Base-by-base conservation (phyloP, 2,113 vertebrate genomes). In the Empidonax alnorum region DNA sequence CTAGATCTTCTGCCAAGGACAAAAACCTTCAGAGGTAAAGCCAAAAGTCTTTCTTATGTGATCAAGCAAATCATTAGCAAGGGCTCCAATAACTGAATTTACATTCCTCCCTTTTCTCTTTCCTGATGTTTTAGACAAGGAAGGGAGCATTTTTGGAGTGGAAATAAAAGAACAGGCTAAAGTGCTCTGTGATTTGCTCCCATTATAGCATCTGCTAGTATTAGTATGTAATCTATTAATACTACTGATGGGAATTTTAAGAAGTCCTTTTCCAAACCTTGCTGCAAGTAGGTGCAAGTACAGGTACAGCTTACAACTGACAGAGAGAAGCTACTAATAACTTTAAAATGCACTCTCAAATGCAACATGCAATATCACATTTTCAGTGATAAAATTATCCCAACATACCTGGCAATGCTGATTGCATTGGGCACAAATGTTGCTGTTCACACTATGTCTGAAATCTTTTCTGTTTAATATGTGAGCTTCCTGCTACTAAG, bases 401-500 rank as follows among this genome's bases (percentile, higher is more conserved):
- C 42, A 35, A 22, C 7, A 39, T 63, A 84, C 6, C 18, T 39
- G 16, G 42, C 25, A 93, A 55, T 5, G 56, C 18, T 87, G 62
- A 87, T 2, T 63, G n/a, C 23, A 89, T 3, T 33, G 24, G 44
- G 42, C 44, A 52, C 24, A 84, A 82, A 84, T 27, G 10, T 20
- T 67, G 47, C 46, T 87, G 66, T 65, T 85, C 66, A 87, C 62
- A 79, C 39, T 72, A 79, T 16, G 84, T 56, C 84, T 87, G 47
- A 87, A 89, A 89, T 91, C 16, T 87, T 81, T 89, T 69, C 89
- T 91, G 58, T 79, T 94, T 95, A 56, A 78, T 89, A 94, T 11
- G 56, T 68, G 81, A 81, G 42, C 33, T 87, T 95, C 90, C 49
- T 28, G 41, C 65, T 82, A 35, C 24, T 84, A 52, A 12, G 58